Percentiles rank a stretch among this genome's conserved stretches.
These are phyloP conservation scores for Verasper variegatus DNA, from an alignment of 2,113 vertebrate species.

Conservation along the genomic window DNA sequence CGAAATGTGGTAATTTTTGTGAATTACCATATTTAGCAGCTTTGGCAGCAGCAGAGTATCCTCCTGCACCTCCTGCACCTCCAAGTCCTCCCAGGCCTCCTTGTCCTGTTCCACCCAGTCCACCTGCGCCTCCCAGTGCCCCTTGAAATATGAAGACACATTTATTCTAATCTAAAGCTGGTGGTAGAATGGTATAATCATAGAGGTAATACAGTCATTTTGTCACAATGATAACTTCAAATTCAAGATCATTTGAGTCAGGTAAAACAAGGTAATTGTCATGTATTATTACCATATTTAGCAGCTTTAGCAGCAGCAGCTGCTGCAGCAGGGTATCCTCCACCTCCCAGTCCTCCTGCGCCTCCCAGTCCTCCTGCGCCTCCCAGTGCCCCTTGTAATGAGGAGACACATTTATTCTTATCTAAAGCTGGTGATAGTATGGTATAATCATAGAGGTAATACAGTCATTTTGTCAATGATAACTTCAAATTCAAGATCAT, in stretches of 20 bases:
- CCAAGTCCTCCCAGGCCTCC: too few relatives aligned
- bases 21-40: constrained; percentile 71
- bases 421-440: neutral
- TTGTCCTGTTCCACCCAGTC: too few relatives aligned
- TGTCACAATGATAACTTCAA: too few relatives aligned
- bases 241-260: neutral
- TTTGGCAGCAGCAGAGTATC: constrained; percentile 65
- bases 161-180: neutral
- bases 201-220: too few relatives aligned
- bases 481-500: too few relatives aligned
- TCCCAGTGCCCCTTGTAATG: constrained; percentile 16
- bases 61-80: constrained; percentile 40
- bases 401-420: neutral
- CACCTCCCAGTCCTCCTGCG: constrained; percentile 37
- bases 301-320: constrained; percentile 68
- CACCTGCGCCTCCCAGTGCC: too few relatives aligned
- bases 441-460: too few relatives aligned
- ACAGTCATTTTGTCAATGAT: neutral
- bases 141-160: too few relatives aligned
- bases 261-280: too few relatives aligned
- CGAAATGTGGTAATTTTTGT: too few relatives aligned
- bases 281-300: constrained; percentile 63
- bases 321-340: constrained; percentile 57
- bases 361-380: constrained; percentile 7
- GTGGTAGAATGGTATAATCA: neutral